Conservation (phyloP, 2,113 vertebrate species). For the Erinaceus europaeus region DNA sequence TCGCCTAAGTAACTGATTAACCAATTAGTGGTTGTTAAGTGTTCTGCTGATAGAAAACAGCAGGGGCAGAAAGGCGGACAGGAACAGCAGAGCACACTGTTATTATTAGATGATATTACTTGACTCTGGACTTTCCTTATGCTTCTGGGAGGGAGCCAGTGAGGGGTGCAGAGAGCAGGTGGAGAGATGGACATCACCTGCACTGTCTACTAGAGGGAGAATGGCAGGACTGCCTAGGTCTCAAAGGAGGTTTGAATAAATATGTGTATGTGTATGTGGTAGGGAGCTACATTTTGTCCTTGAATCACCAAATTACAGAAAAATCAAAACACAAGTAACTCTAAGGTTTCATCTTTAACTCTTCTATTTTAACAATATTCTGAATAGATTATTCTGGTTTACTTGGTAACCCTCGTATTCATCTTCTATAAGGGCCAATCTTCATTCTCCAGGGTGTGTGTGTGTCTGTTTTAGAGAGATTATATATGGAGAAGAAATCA, state of each 20-base stretch:
- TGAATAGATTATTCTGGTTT: not conserved
- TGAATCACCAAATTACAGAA: no score
- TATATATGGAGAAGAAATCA: not conserved
- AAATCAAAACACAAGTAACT: not conserved
- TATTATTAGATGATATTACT: not conserved
- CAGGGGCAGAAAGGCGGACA: conserved; percentile 59
- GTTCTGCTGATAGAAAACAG: conserved; percentile 66
- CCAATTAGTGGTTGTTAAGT: conserved; percentile 70
- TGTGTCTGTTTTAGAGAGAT: no score
- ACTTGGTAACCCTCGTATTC: not conserved
- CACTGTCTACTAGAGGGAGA: no score
- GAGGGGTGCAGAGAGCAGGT: not conserved
- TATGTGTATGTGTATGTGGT: no score
- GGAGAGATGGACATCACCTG: not conserved
- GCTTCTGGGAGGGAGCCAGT: not conserved
- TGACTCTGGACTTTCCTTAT: not conserved
- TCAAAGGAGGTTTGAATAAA: no score
- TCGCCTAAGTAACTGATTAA: conserved; percentile 74
- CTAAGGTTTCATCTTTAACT: not conserved
- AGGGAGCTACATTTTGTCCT: no score
- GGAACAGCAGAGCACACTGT: not conserved
- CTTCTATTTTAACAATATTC: not conserved
- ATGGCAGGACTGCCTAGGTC: no score
- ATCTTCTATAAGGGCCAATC: not conserved
- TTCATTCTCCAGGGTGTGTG: not conserved